These are phyloP conservation scores for Xylocampa areola DNA, from an alignment of 2,888 invertebrate species.

Conservation along the genomic window DNA sequence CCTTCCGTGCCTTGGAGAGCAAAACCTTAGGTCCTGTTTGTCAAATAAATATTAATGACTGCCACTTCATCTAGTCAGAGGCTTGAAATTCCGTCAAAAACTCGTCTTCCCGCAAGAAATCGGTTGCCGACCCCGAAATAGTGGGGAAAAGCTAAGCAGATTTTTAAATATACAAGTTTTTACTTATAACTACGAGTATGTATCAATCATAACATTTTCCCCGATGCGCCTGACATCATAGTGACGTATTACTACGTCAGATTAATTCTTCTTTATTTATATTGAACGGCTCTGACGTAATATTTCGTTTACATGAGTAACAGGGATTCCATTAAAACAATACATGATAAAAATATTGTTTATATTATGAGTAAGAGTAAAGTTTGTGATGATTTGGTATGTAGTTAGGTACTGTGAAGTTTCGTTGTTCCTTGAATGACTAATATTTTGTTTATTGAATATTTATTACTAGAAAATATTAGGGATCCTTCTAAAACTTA, in stretches of 20 bases:
- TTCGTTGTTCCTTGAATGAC: constrained; percentile 23
- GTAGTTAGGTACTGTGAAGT: constrained; percentile 18
- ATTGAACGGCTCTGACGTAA: constrained; percentile 40
- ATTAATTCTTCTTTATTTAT: constrained; percentile 13
- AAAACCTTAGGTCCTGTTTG: too few species aligned
- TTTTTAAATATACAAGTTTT: too few species aligned
- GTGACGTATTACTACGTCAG: constrained; percentile 51
- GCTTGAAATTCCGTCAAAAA: too few species aligned
- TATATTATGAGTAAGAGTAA: constrained; percentile 33
- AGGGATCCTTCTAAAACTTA: too few species aligned
- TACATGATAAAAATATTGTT: constrained; percentile 20
- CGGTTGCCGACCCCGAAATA: too few species aligned
- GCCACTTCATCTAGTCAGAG: too few species aligned
- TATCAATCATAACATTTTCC: constrained; percentile 36
- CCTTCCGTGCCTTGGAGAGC: too few species aligned
- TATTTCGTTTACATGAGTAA: constrained; percentile 20
- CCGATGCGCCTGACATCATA: constrained; percentile 57
- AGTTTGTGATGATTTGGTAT: constrained; percentile 17
- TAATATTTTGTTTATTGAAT: constrained; percentile 19
- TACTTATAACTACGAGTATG: neutral
- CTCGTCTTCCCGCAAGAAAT: too few species aligned
- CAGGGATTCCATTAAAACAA: constrained; percentile 39
- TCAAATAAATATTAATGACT: too few species aligned
- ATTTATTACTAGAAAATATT: too few species aligned
- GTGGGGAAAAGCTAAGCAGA: too few species aligned